Conservation (phyloP, 2,113 vertebrate species). For the Girardinichthys multiradiatus region DNA sequence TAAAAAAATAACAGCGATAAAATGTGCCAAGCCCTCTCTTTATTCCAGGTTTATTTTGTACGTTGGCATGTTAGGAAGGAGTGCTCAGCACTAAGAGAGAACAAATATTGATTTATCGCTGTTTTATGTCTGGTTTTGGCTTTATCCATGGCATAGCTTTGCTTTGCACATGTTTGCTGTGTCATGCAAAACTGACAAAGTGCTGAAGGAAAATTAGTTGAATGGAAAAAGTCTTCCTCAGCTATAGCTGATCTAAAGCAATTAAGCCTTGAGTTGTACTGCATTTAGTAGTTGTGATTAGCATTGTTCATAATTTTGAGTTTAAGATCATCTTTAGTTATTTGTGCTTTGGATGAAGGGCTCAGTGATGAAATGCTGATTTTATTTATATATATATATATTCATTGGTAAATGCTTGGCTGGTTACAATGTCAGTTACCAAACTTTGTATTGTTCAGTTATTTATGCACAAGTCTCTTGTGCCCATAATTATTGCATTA, state of each 20-base stretch:
- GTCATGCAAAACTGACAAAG: slow-evolving; percentile 6
- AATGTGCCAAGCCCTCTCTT: slow-evolving; percentile 22
- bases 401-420: slow-evolving; percentile 76
- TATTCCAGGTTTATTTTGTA: slow-evolving; percentile 40
- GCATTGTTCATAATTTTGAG: slow-evolving; percentile 22
- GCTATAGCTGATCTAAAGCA: slow-evolving; percentile 42
- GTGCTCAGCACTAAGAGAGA: slow-evolving; percentile 41
- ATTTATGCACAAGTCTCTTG: slow-evolving; percentile 52
- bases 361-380: slow-evolving; percentile 36
- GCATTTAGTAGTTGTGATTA: slow-evolving; percentile 20
- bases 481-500: slow-evolving; percentile 51
- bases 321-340: slow-evolving; percentile 21
- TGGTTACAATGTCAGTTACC: slow-evolving; percentile 79
- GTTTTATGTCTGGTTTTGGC: slow-evolving; percentile 48
- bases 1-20: neutral
- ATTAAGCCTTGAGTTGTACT: neutral
- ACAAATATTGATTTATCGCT: slow-evolving; percentile 72
- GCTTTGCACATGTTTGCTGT: slow-evolving; percentile 23
- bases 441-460: slow-evolving; percentile 51
- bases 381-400: slow-evolving; percentile 71
- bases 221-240: slow-evolving; percentile 30
- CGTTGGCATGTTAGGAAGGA: slow-evolving; percentile 42
- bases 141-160: slow-evolving; percentile 21
- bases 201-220: slow-evolving; percentile 7
- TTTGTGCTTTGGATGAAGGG: slow-evolving; percentile 52